These are phyloP conservation scores for Plumapathes pennacea DNA, from an alignment of 92 coral and sea anemone genomes.

Conservation along the genomic window DNA sequence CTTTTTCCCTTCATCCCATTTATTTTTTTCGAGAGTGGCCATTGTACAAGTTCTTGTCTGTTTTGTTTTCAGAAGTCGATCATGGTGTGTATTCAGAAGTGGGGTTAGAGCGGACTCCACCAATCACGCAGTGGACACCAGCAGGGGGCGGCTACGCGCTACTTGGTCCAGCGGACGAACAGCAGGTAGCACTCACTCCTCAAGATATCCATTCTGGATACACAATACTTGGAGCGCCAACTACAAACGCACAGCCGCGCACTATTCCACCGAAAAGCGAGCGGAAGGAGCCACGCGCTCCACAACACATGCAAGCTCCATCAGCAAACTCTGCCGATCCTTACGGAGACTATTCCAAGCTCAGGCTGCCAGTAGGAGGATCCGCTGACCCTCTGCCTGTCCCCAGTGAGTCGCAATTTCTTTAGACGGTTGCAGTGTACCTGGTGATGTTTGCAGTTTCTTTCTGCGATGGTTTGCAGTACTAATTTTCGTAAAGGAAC, in stretches of 20 bases:
- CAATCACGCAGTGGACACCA: not conserved
- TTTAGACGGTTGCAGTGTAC: no score
- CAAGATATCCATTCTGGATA: slow-evolving; percentile 61
- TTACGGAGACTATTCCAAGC: not conserved
- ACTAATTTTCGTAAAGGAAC: no score
- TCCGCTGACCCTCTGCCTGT: no score
- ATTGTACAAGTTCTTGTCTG: no score
- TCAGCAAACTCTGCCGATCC: not conserved
- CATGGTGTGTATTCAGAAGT: no score
- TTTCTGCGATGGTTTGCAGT: no score
- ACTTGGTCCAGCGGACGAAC: slow-evolving; percentile 32
- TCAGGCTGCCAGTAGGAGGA: no score
- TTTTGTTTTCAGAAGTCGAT: no score
- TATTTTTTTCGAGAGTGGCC: not conserved
- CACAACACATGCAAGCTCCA: not conserved
- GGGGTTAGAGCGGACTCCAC: no score
- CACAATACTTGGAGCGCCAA: slow-evolving; percentile 66
- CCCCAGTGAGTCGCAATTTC: no score
- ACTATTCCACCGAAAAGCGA: slow-evolving; percentile 9
- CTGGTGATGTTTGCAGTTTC: no score
- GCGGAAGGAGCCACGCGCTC: slow-evolving; percentile 1
- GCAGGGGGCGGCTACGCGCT: slow-evolving; percentile 37
- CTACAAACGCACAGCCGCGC: slow-evolving; percentile 15
- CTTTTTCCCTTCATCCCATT: not conserved
- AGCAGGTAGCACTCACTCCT: slow-evolving; percentile 30